A percentile compares a stretch with the other conserved stretches of the same genome.
These are phyloP conservation scores for Drusus annulatus DNA, from an alignment of 1,140 invertebrate genomes.

Conservation along the genomic window DNA sequence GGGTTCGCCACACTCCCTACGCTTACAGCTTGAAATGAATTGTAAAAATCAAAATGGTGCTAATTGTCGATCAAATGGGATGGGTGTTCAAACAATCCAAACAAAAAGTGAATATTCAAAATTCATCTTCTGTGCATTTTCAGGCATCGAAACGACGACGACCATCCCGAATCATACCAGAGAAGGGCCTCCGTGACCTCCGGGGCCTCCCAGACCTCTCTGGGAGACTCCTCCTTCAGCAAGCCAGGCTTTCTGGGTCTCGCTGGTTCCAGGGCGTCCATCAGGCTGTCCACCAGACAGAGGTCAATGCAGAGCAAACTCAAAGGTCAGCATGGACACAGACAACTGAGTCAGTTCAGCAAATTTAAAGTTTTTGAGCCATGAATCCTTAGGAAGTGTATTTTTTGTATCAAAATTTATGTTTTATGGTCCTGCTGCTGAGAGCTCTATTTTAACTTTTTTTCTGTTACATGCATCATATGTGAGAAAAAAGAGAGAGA, in stretches of 20 bases:
- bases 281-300: conserved; percentile 66
- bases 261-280: conserved; percentile 64
- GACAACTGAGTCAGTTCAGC: not conserved
- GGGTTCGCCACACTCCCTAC: no score
- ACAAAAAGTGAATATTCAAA: not conserved
- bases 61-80: no score
- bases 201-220: conserved; percentile 41
- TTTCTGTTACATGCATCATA: no score
- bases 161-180: conserved; percentile 61
- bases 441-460: no score
- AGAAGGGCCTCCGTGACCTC: conserved; percentile 60
- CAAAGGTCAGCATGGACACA: conserved; percentile 43
- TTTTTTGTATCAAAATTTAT: no score
- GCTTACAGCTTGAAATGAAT: no score
- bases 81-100: no score
- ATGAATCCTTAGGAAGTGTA: no score
- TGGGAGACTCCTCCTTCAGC: conserved; percentile 58
- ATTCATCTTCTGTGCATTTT: conserved; percentile 1
- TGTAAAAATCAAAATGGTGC: no score
- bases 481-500: no score
- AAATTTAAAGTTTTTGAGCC: no score
- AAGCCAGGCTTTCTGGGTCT: conserved; percentile 61
- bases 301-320: conserved; percentile 57
- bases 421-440: no score
- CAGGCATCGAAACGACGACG: conserved; percentile 42